These are phyloP conservation scores for Eidolon dupreanum DNA, from an alignment of 2,797 vertebrate species.

Conservation along the genomic window DNA sequence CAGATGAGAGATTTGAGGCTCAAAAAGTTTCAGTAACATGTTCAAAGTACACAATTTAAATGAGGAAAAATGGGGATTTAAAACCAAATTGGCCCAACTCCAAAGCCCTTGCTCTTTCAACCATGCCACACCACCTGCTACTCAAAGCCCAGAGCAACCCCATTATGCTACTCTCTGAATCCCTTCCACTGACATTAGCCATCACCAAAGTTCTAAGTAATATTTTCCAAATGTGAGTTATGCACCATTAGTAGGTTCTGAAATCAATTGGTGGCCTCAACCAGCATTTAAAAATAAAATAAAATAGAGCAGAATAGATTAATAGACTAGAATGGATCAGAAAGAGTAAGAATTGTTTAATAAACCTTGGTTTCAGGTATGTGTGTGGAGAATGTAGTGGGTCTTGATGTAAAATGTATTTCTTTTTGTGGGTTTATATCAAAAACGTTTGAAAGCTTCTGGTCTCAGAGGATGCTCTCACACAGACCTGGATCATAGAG, in stretches of 20 bases:
- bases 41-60: constrained; percentile 46
- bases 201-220: background rate
- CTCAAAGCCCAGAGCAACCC: background rate
- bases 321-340: background rate
- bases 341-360: constrained; percentile 32
- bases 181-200: background rate
- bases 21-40: background rate
- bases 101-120: constrained; percentile 43
- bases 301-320: background rate
- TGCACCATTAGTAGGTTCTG: background rate
- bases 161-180: background rate
- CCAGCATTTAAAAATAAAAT: background rate
- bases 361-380: background rate
- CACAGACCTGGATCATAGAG: background rate
- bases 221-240: constrained; percentile 27
- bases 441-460: constrained; percentile 5
- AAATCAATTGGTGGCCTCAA: constrained; percentile 14
- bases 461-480: background rate
- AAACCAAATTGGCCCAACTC: constrained; percentile 23
- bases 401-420: background rate
- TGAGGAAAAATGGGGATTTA: constrained; percentile 13
- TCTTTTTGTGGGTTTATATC: background rate
- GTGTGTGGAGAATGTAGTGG: background rate
- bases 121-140: background rate
- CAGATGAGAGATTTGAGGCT: constrained; percentile 7